Conservation (phyloP, 2,113 vertebrate genomes). For the Xiphophorus hellerii region DNA sequence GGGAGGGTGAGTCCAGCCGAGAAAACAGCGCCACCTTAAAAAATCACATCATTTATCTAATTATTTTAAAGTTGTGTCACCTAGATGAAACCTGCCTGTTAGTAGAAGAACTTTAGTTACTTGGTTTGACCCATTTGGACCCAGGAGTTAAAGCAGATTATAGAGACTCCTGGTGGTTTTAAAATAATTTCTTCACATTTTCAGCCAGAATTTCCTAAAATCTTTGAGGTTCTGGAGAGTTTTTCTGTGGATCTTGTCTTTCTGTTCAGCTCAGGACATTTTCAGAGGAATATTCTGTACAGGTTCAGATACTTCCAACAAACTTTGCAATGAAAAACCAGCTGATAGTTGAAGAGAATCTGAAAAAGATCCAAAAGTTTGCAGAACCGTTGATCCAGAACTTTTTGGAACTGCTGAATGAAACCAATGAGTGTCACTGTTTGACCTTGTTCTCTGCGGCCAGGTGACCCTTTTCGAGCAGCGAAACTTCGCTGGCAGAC, state of each 20-base stretch:
- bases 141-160: neutral
- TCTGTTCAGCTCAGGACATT: too few species aligned
- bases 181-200: neutral
- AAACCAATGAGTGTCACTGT: neutral
- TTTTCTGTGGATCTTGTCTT: too few species aligned
- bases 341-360: too few species aligned
- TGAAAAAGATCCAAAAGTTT: neutral
- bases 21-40: too few species aligned
- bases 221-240: too few species aligned
- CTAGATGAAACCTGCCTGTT: neutral
- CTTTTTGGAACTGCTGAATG: neutral
- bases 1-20: conserved; percentile 76
- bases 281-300: too few species aligned
- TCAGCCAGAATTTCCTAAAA: neutral
- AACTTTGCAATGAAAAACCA: too few species aligned
- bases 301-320: too few species aligned
- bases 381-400: neutral
- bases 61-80: too few species aligned
- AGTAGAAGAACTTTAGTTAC: too few species aligned
- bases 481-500: conserved; percentile 80
- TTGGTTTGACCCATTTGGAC: neutral
- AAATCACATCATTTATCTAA: too few species aligned
- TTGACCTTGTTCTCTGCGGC: neutral
- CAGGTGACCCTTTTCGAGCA: conserved; percentile 86
- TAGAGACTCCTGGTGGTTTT: neutral